Evolutionary conservation across 2,113 vertebrate species (phyloP), one percentile per base, ranked within the genome.

Genomic region (Nycticryphes semicollaris): DNA sequence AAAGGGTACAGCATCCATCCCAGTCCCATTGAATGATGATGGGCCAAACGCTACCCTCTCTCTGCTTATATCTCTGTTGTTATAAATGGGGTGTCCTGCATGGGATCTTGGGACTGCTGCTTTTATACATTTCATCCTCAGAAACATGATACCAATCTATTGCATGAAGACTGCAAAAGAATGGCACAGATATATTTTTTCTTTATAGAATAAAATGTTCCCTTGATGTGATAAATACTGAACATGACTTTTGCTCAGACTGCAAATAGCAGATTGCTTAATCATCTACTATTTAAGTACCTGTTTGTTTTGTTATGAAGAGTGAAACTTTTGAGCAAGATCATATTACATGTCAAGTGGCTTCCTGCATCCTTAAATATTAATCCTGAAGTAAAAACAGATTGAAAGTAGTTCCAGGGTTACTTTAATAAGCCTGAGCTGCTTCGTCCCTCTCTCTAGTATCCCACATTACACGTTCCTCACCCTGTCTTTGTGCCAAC

Each of bases 211-310:
- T 72, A 89, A 93, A 87, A 76, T 60, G 84, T 95, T 96, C 91
- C 73, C 43, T 68, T 27, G 60, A 24, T 18, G 64, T 75, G 84
- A 81, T 59, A 86, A 90, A 74, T 48, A 72, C 68, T 6, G 56
- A 93, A 28, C 60, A 37, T 1, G 25, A 84, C 68, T 96, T 90
- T 77, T 86, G 83, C 80, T 92, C 21, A 27, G 80, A 35, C 80
- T 87, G 48, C 77, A 94, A 96, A 94, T 56, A 95, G 84, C 56
- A 82, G 77, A 87, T 89, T 89, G 92, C 89, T 89, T 87, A 94
- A 95, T 95, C 80, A 89, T n/a, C 77, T 89, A 23, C 94, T 91
- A 92, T 87, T 92, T 91, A 94, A 92, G 51, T 89, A 96, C 80
- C 68, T 84, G 80, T 59, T 96, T 93, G 91, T 80, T 95, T 95